Evolutionary conservation across 2,888 invertebrate genomes (phyloP), one percentile per base, ranked within the genome.

Genomic region (Drosophila subsilvestris): DNA sequence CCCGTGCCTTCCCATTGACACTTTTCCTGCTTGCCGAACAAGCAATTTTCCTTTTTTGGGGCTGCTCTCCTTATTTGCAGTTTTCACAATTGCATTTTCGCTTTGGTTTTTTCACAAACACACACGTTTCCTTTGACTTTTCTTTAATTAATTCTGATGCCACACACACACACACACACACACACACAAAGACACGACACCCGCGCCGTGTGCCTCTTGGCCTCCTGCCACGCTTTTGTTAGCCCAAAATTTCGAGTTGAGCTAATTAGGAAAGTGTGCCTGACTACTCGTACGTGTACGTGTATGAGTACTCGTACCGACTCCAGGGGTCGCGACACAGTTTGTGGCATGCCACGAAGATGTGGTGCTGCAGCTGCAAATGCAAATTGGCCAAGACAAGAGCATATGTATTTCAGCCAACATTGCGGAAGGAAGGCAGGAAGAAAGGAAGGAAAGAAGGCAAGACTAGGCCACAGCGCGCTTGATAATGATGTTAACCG

Each of bases 181-280:
- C 59, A 65, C 48, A 54, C 42, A 42, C n/a, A 18, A 1, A 12
- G 14, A 37, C 12, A 1, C 37, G 29, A 9, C 29, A 29, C 10
- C 10, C 32, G 14, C n/a, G 32, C 50, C 17, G 3, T 50, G 12
- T 42, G 43, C 25, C 55, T 63, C 50, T 37, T 44, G 47, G 61
- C 61, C 57, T 48, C 56, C 54, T 49, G 58, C 50, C 68, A 57
- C 66, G 56, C 29, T 70, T 69, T 50, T 45, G 49, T 53, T 66
- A 54, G 54, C 72, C 83, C 86, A 86, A 79, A 79, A 88, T 82
- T 79, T 79, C 54, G 47, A 57, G 22, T 70, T 63, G 61, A 63
- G 74, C 88, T 83, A 88, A 83, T 83, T 88, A 83, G 86, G 67
- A 78, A 74, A 86, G 83, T 83, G 83, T 75, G 85, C 86, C 75